Percentiles rank a stretch among this genome's conserved stretches.
Conservation (phyloP, 2,797 vertebrate species). For the Avahi laniger region DNA sequence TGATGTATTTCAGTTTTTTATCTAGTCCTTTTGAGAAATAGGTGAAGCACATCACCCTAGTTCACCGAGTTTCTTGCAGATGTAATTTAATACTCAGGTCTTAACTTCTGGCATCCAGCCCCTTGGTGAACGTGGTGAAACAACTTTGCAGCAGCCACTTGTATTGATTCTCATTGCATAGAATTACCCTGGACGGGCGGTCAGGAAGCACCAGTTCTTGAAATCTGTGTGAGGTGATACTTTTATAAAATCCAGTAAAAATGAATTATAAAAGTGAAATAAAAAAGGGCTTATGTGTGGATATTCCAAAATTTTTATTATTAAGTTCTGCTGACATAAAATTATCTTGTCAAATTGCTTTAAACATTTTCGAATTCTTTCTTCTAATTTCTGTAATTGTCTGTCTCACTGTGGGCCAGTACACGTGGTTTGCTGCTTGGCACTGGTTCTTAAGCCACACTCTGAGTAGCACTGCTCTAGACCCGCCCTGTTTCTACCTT, state of each 20-base stretch:
- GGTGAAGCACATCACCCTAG: not conserved
- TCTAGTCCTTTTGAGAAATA: not conserved
- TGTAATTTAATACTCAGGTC: not conserved
- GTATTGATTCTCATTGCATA: not conserved
- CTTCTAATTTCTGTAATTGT: not conserved
- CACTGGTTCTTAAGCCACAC: not conserved
- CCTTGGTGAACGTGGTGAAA: not conserved
- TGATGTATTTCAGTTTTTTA: not conserved
- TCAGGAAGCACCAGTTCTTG: not conserved
- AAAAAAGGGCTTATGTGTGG: not conserved
- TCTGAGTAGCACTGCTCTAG: not conserved
- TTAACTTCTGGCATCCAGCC: not conserved
- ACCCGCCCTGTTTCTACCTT: not conserved
- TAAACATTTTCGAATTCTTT: not conserved
- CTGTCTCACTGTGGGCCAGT: not conserved
- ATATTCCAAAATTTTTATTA: not conserved
- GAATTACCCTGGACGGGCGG: not conserved
- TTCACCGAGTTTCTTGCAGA: not conserved
- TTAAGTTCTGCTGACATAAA: not conserved
- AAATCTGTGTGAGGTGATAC: not conserved
- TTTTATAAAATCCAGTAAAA: conserved; percentile 14
- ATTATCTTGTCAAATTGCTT: not conserved
- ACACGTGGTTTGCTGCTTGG: not conserved
- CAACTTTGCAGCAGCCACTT: not conserved
- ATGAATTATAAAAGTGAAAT: not conserved